phyloP scores from a whole-genome alignment of 1,140 invertebrate genomes.

The Ips typographus region DNA sequence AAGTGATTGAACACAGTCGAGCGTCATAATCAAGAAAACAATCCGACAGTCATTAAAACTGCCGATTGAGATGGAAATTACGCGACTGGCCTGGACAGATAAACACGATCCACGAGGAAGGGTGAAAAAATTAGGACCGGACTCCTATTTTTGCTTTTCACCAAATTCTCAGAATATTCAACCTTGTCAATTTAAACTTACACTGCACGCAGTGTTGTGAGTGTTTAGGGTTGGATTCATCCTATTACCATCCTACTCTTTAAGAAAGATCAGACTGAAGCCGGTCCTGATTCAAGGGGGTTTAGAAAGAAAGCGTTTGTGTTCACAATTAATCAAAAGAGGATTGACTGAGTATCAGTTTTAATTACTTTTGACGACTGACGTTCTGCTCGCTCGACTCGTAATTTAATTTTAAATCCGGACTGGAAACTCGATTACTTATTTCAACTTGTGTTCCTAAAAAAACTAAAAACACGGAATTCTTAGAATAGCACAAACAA shows the following conservation, averaged over 20 bases:
- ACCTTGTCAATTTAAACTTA: not conserved
- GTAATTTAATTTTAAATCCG: no score
- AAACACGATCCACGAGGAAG: slow-evolving; percentile 39
- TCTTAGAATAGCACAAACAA: no score
- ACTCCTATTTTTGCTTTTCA: not conserved
- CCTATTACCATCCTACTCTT: no score
- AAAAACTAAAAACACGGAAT: no score
- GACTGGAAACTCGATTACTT: no score
- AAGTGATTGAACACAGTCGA: slow-evolving; percentile 48
- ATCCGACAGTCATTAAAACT: slow-evolving; percentile 51
- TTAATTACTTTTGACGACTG: slow-evolving; percentile 27
- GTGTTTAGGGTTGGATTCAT: no score
- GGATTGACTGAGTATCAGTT: slow-evolving; percentile 28
- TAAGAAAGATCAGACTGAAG: not conserved
- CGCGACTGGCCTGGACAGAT: slow-evolving; percentile 49
- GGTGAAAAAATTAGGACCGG: slow-evolving; percentile 14
- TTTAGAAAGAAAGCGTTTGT: slow-evolving; percentile 25
- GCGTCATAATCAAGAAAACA: slow-evolving; percentile 52
- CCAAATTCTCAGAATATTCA: not conserved
- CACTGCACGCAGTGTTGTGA: no score
- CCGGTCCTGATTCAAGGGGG: slow-evolving; percentile 2
- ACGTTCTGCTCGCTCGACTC: not conserved
- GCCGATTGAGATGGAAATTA: slow-evolving; percentile 53
- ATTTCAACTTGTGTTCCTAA: no score
- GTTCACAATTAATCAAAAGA: slow-evolving; percentile 32